Evolutionary conservation across 2,113 vertebrate species (phyloP).

Genomic region (Brachirus orientalis): DNA sequence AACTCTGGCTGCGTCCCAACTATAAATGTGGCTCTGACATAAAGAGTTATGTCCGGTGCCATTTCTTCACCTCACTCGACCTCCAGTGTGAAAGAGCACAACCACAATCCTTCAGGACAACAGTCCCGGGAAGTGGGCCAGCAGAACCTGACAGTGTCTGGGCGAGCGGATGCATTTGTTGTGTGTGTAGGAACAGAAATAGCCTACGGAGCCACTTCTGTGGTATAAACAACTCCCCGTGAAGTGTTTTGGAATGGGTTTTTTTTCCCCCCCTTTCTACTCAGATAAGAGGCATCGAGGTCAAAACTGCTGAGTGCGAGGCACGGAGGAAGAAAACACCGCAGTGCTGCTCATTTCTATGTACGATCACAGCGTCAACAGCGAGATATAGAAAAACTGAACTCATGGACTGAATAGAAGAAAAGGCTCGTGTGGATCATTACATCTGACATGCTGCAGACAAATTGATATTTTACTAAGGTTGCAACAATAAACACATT

Average conservation of each 20-base stretch:
- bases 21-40: too few relatives aligned
- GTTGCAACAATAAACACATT: too few relatives aligned
- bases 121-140: slow-evolving; percentile 25
- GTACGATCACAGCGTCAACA: not conserved
- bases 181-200: slow-evolving; percentile 35
- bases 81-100: slow-evolving; percentile 27
- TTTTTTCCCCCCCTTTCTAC: too few relatives aligned
- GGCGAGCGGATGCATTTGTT: too few relatives aligned
- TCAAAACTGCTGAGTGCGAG: slow-evolving; percentile 48
- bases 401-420: not conserved
- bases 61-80: not conserved
- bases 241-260: slow-evolving; percentile 23
- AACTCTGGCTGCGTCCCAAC: too few relatives aligned
- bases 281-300: slow-evolving; percentile 39
- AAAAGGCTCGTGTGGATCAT: not conserved
- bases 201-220: slow-evolving; percentile 33
- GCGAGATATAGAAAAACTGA: not conserved
- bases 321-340: not conserved
- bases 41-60: too few relatives aligned
- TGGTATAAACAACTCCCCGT: slow-evolving; percentile 38
- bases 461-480: too few relatives aligned
- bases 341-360: not conserved
- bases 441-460: too few relatives aligned
- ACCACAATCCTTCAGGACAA: slow-evolving; percentile 28
- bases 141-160: too few relatives aligned